These are phyloP conservation scores for Procambarus virginalis DNA, from an alignment of 1,140 invertebrate species.

Conservation along the genomic window DNA sequence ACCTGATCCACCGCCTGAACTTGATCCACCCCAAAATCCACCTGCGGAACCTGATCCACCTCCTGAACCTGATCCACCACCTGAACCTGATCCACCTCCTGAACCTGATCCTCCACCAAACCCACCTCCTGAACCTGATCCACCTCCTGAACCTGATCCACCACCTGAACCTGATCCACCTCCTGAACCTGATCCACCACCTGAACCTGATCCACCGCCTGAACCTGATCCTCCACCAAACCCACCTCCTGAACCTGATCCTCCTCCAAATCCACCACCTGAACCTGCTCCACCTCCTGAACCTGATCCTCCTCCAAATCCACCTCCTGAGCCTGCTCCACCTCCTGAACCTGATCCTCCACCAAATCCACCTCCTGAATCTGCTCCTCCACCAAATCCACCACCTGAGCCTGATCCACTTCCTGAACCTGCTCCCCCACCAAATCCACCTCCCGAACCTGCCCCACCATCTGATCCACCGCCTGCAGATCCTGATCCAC, in stretches of 20 bases:
- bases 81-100: neutral
- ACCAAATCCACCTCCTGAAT: neutral
- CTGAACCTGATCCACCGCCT: neutral
- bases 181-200: neutral
- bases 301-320: neutral
- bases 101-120: neutral
- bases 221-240: no score
- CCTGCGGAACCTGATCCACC: neutral
- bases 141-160: no score
- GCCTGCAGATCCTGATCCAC: neutral
- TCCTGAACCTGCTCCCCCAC: neutral
- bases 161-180: neutral
- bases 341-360: neutral
- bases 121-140: neutral
- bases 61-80: neutral
- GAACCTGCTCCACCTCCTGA: neutral
- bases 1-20: neutral
- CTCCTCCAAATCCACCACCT: neutral
- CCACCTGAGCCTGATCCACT: neutral
- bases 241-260: neutral
- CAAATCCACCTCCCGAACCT: neutral
- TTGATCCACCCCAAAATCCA: neutral
- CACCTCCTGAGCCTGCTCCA: neutral
- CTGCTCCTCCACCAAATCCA: neutral
- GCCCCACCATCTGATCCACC: neutral